These are phyloP conservation scores for Heliopora coerulea DNA, from an alignment of 92 coral and sea anemone species.

Conservation along the genomic window DNA sequence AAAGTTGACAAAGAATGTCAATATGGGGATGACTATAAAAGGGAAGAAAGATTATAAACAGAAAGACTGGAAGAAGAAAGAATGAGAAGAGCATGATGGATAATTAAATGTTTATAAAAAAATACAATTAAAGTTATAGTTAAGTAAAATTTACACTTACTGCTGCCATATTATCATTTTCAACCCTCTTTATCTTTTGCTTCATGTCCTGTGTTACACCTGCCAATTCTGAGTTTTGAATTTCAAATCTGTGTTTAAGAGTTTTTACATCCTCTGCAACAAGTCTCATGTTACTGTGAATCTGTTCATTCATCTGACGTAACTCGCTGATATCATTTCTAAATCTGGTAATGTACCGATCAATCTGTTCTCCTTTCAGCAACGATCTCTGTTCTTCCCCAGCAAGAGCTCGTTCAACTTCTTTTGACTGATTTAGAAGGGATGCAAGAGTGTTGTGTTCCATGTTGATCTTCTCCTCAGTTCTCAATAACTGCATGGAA, in stretches of 20 bases:
- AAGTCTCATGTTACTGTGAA: slow-evolving; percentile 77
- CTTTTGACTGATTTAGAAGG: slow-evolving; percentile 88
- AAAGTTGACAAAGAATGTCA: no score
- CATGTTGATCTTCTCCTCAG: slow-evolving; percentile 89
- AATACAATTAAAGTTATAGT: no score
- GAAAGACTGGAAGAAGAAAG: no score
- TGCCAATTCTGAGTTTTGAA: slow-evolving; percentile 83
- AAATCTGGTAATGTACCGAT: slow-evolving; percentile 72
- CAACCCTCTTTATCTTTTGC: slow-evolving; percentile 86
- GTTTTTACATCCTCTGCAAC: slow-evolving; percentile 81
- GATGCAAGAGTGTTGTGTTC: slow-evolving; percentile 86
- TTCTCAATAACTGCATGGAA: slow-evolving; percentile 84
- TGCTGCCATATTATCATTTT: slow-evolving; percentile 76
- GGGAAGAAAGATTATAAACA: no score
- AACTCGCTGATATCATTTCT: slow-evolving; percentile 86
- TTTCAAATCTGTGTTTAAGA: slow-evolving; percentile 82
- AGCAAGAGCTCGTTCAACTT: slow-evolving; percentile 94
- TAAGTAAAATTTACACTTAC: slow-evolving; percentile 86
- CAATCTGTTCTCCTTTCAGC: slow-evolving; percentile 84
- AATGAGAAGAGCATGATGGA: no score
- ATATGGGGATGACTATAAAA: no score
- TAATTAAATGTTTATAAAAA: no score
- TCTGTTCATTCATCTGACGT: slow-evolving; percentile 79
- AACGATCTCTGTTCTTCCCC: slow-evolving; percentile 89
- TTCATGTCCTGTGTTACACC: slow-evolving; percentile 81